A percentile compares a stretch with the other conserved stretches of the same genome.
Conservation (phyloP, 2,113 vertebrate species). For the Donacobius atricapilla region DNA sequence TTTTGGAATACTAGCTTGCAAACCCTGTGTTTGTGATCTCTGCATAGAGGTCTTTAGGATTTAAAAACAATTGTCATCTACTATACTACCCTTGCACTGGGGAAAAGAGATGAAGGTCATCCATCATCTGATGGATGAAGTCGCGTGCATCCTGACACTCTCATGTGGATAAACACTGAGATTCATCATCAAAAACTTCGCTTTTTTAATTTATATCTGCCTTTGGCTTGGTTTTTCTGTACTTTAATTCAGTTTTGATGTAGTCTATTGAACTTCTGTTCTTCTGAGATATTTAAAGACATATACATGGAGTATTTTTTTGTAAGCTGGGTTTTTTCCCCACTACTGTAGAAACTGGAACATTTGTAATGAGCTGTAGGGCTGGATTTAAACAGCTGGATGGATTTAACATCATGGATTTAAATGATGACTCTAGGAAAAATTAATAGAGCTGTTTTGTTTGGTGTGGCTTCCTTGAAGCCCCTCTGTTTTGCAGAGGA, state of each 20-base stretch:
- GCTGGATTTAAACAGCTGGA: not conserved
- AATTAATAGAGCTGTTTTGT: not conserved
- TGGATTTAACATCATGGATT: not conserved
- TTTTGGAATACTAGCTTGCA: not conserved
- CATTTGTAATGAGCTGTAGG: not conserved
- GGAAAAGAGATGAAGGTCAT: not conserved
- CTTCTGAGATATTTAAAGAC: not conserved
- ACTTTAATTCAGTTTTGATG: not conserved
- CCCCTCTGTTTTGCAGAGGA: not conserved
- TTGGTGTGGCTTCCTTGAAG: not conserved
- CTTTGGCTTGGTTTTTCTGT: not conserved
- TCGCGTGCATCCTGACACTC: not conserved
- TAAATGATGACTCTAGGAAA: not conserved
- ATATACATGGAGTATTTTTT: not conserved
- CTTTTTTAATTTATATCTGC: not conserved
- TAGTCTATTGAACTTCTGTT: not conserved
- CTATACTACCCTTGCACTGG: not conserved
- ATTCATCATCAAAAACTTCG: not conserved
- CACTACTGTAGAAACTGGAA: not conserved
- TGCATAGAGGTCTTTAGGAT: not conserved
- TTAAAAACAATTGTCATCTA: not conserved
- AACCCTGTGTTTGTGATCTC: not conserved
- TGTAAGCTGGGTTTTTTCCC: accelerated
- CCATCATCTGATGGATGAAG: not conserved
- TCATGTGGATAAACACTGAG: not conserved